Evolutionary conservation across 2,113 vertebrate genomes (phyloP).

Genomic region (Machaerirhynchus nigripectus): DNA sequence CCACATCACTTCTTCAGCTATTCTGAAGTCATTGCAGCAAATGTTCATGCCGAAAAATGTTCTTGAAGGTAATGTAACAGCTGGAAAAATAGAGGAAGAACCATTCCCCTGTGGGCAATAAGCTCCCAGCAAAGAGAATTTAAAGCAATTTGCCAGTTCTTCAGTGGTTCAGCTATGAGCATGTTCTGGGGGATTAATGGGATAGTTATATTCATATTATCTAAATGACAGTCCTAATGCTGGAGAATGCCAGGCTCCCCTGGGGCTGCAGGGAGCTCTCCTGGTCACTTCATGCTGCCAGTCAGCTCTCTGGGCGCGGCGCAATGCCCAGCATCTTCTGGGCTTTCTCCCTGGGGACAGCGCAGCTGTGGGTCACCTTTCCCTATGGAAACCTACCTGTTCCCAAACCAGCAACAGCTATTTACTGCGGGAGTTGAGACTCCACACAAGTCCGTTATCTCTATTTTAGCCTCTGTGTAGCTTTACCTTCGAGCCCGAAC

Average conservation of each 20-base stretch:
- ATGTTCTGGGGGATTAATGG: constrained; percentile 9
- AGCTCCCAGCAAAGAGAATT: constrained; percentile 11
- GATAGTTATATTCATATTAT: constrained; percentile 6
- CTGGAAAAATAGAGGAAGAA: not conserved
- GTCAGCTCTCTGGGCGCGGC: not conserved
- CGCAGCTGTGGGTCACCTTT: not conserved
- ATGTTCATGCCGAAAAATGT: not conserved
- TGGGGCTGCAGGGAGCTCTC: not conserved
- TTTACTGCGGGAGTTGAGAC: no score
- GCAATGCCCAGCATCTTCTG: no score
- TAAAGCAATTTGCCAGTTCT: constrained; percentile 22
- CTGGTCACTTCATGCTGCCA: not conserved
- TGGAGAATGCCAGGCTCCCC: not conserved
- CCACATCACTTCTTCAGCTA: not conserved
- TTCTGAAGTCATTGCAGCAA: not conserved
- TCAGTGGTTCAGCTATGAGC: not conserved
- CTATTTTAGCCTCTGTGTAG: no score
- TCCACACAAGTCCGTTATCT: no score
- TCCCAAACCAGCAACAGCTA: not conserved
- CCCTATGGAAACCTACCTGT: not conserved
- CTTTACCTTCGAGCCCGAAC: no score
- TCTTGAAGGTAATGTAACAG: constrained; percentile 13
- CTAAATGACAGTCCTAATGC: not conserved
- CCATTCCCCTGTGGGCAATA: not conserved
- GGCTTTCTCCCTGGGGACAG: not conserved